Conservation (phyloP, 2,888 invertebrate genomes). For the Idaea aversata region DNA sequence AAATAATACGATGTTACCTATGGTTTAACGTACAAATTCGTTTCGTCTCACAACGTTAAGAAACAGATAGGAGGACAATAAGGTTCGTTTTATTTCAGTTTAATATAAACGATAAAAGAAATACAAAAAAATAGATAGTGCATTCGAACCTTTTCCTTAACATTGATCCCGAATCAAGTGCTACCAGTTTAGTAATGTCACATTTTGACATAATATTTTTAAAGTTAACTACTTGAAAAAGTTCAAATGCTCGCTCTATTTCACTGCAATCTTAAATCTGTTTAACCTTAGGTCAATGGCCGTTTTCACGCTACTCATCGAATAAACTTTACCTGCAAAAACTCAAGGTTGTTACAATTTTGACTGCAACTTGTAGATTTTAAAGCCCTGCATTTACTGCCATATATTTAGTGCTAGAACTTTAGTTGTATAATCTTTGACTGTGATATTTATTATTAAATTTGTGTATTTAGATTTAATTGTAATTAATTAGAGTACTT, state of each 20-base stretch:
- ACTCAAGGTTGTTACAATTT: conserved; percentile 50
- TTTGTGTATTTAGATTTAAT: conserved; percentile 72
- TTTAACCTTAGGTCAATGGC: neutral
- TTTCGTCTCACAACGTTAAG: too few relatives aligned
- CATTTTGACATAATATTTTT: too few relatives aligned
- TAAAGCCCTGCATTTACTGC: conserved; percentile 68
- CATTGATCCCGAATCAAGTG: too few relatives aligned
- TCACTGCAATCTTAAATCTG: conserved; percentile 10
- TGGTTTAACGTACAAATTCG: too few relatives aligned
- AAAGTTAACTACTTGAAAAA: too few relatives aligned
- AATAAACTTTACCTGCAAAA: conserved; percentile 28
- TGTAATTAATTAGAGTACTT: conserved; percentile 53
- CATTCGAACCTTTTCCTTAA: too few relatives aligned
- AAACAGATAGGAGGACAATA: too few relatives aligned
- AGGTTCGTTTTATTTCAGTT: too few relatives aligned
- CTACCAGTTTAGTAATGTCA: too few relatives aligned
- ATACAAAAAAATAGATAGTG: too few relatives aligned
- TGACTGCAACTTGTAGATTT: conserved; percentile 45
- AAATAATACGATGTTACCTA: too few relatives aligned
- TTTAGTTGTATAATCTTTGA: conserved; percentile 77
- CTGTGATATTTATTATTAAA: conserved; percentile 79
- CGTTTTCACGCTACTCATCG: conserved; percentile 2
- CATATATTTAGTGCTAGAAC: conserved; percentile 67
- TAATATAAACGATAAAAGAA: too few relatives aligned
- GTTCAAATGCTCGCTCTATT: conserved; percentile 7